Evolutionary conservation across 2,888 invertebrate genomes (phyloP), one percentile per base, ranked within the genome.

Genomic region (Sceliomorpha sp.): DNA sequence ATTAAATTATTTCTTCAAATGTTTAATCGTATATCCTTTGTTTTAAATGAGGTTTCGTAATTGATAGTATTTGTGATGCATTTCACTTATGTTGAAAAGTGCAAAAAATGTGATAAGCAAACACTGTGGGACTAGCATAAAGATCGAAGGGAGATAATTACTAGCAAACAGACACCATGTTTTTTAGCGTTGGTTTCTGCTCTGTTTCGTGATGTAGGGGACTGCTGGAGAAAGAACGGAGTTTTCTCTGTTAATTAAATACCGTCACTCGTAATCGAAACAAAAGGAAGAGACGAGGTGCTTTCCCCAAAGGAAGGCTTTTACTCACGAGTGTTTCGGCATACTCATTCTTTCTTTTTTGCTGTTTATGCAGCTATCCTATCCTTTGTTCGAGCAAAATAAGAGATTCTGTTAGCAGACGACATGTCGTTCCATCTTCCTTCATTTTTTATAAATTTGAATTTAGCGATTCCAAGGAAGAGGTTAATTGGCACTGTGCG

Each of bases 191-290:
- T 37, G 14, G 37, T 32, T 64, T 55, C 27, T 42, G 39, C 55
- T 45, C 44, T 37, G 50, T 58, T 53, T 47, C 36, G 45, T 44
- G 58, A 40, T 32, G 39, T 26, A 14, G 37, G 29, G 42, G 17
- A 26, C 29, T 31, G 15, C 17, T 15, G 47, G 31, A 34, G 40
- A 32, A 14, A 32, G 36, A 64, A 56, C 37, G 44, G 50, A 50
- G 50, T 64, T 64, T 66, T 58, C 51, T 58, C 51, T 44, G 51
- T 66, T 66, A 51, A 66, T 66, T 64, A 64, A 66, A 66, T 66
- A 66, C 64, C 51, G 34, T 58, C 20, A 58, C 39, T 34, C 51
- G 58, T 34, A 51, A 58, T 51, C 64, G 64, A 58, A 58, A 66
- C 64, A 51, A 66, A 66, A 58, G 58, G 44, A 56, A 50, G 51